Conservation (phyloP, 2,888 invertebrate genomes). For the Pseudoips prasinana region DNA sequence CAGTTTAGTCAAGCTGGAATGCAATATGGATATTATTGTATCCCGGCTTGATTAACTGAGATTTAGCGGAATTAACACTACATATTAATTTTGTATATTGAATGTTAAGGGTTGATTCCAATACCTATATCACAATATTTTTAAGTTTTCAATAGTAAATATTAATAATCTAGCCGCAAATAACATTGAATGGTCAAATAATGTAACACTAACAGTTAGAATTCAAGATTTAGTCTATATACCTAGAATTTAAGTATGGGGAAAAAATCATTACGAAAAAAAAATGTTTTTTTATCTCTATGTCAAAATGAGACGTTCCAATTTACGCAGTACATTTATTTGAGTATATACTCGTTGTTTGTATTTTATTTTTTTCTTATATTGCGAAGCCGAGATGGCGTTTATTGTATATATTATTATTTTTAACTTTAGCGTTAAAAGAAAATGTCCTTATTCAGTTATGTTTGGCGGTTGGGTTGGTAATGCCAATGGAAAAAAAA, state of each 20-base stretch:
- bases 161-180: too few relatives aligned
- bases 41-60: too few relatives aligned
- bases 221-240: conserved; percentile 48
- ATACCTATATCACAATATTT: too few relatives aligned
- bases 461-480: conserved; percentile 23
- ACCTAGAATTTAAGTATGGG: conserved; percentile 52
- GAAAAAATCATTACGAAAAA: conserved; percentile 29
- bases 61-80: too few relatives aligned
- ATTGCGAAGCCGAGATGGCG: conserved; percentile 24
- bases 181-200: conserved; percentile 19
- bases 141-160: too few relatives aligned
- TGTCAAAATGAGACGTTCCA: conserved; percentile 31
- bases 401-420: conserved; percentile 41
- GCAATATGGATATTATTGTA: too few relatives aligned
- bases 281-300: conserved; percentile 22
- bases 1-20: too few relatives aligned
- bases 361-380: conserved; percentile 37
- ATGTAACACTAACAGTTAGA: conserved; percentile 36
- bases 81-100: too few relatives aligned
- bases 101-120: too few relatives aligned
- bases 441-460: conserved; percentile 24
- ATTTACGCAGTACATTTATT: conserved; percentile 41
- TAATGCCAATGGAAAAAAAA: conserved; percentile 12
- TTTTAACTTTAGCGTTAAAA: conserved; percentile 26
- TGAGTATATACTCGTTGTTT: conserved; percentile 41